Evolutionary conservation across 2,113 vertebrate genomes (phyloP).

Genomic region (Agapornis roseicollis): DNA sequence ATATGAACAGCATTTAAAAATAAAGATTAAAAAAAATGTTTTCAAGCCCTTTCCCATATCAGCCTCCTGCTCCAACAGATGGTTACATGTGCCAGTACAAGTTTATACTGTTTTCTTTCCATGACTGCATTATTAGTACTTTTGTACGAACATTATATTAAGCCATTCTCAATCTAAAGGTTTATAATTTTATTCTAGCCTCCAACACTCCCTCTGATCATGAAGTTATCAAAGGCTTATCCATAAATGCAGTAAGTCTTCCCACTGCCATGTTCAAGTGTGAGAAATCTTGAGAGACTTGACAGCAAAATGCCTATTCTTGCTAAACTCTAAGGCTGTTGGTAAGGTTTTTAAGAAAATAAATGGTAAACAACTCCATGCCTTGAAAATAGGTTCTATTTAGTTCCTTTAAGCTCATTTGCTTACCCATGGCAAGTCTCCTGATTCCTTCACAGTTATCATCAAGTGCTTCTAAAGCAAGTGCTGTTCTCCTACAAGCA

Average conservation of each 20-base stretch:
- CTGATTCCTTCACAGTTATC: background rate
- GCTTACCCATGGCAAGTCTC: background rate
- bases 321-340: background rate
- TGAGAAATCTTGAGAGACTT: slow-evolving; percentile 43
- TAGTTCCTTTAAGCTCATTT: background rate
- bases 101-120: slow-evolving; percentile 26
- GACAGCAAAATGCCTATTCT: slow-evolving; percentile 42
- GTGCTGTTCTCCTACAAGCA: background rate
- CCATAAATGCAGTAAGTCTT: slow-evolving; percentile 9
- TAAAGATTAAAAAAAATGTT: slow-evolving; percentile 69
- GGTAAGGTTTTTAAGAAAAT: background rate
- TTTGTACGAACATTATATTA: background rate
- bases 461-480: background rate
- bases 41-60: slow-evolving; percentile 39
- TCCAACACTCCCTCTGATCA: background rate
- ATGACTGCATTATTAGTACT: slow-evolving; percentile 24
- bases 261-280: background rate
- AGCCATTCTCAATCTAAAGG: slow-evolving; percentile 26
- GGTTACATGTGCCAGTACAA: slow-evolving; percentile 43
- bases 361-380: background rate
- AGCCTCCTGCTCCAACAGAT: slow-evolving; percentile 65
- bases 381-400: background rate
- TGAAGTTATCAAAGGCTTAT: background rate
- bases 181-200: slow-evolving; percentile 38
- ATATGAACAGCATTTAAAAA: slow-evolving; percentile 71